Percentiles rank a stretch among this genome's conserved stretches.
Evolutionary conservation across 2,888 invertebrate species (phyloP).

Genomic region (Cancer borealis): DNA sequence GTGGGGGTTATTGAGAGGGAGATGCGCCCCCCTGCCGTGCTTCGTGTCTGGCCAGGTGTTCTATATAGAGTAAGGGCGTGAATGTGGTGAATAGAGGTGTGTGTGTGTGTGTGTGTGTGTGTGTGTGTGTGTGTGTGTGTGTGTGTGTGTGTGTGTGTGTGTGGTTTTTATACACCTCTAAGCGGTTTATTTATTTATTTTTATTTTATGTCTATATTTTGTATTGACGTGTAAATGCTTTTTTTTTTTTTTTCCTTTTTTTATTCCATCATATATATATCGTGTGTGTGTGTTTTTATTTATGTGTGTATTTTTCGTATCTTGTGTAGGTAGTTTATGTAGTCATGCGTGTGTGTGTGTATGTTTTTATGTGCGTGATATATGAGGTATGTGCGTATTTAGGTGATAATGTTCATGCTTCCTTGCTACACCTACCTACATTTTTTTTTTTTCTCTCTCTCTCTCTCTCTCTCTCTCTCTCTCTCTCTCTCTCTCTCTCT

Average conservation of each 20-base stretch:
- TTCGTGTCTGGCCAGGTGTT: background rate
- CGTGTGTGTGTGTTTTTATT: background rate
- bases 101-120: constrained; percentile 32
- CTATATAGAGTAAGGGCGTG: constrained; percentile 11
- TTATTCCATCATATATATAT: background rate
- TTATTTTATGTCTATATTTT: background rate
- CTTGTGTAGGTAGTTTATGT: no score
- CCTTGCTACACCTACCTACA: background rate
- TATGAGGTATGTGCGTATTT: no score
- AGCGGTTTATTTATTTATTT: background rate
- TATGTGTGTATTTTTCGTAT: background rate
- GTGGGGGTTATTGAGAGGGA: background rate
- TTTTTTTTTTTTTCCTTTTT: background rate
- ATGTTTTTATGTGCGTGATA: no score
- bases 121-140: constrained; percentile 47
- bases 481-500: background rate
- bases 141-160: constrained; percentile 53
- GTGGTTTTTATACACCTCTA: background rate
- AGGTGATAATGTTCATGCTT: no score
- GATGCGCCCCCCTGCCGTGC: background rate
- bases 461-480: constrained; percentile 4
- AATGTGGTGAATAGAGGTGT: background rate
- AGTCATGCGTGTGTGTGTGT: no score
- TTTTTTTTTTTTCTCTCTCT: background rate
- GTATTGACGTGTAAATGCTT: background rate